These are phyloP conservation scores for Conistra vaccinii DNA, from an alignment of 2,888 invertebrate species.

Conservation along the genomic window DNA sequence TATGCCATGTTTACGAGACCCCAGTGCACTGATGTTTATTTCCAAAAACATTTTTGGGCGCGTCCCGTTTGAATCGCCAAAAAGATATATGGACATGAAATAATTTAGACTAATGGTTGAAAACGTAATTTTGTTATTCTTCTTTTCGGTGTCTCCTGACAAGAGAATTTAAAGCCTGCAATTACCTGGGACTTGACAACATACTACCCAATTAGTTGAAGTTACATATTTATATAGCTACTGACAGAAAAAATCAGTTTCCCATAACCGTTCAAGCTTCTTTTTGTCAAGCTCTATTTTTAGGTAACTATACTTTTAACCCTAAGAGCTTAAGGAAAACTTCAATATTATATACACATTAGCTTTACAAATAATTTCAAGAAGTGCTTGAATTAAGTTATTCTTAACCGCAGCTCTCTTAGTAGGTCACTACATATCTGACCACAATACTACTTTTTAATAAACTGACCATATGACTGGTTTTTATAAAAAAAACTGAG, in stretches of 20 bases:
- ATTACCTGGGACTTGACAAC: background rate
- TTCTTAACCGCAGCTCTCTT: constrained; percentile 40
- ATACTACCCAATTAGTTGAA: constrained; percentile 5
- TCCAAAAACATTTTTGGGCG: constrained; percentile 55
- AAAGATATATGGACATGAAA: constrained; percentile 47
- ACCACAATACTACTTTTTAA: constrained; percentile 59
- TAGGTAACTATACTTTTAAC: background rate
- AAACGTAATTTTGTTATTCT: constrained; percentile 24
- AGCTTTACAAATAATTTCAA: constrained; percentile 39
- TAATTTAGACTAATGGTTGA: constrained; percentile 43
- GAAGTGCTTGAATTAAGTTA: constrained; percentile 49
- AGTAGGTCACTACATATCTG: constrained; percentile 59
- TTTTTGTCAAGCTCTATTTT: constrained; percentile 2
- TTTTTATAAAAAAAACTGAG: constrained; percentile 43
- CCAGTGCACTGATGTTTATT: constrained; percentile 55
- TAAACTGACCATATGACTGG: constrained; percentile 37
- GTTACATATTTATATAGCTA: constrained; percentile 4
- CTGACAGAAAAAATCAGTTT: background rate
- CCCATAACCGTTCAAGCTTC: background rate
- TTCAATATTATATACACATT: background rate
- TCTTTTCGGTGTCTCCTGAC: constrained; percentile 8
- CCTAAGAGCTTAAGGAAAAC: constrained; percentile 46
- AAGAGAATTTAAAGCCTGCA: constrained; percentile 18
- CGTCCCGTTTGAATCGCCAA: constrained; percentile 62
- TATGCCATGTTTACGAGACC: constrained; percentile 70